A percentile compares a stretch with the other conserved stretches of the same genome.
These are phyloP conservation scores for Drosophila imparisetae DNA, from an alignment of 2,888 invertebrate genomes.

Conservation along the genomic window DNA sequence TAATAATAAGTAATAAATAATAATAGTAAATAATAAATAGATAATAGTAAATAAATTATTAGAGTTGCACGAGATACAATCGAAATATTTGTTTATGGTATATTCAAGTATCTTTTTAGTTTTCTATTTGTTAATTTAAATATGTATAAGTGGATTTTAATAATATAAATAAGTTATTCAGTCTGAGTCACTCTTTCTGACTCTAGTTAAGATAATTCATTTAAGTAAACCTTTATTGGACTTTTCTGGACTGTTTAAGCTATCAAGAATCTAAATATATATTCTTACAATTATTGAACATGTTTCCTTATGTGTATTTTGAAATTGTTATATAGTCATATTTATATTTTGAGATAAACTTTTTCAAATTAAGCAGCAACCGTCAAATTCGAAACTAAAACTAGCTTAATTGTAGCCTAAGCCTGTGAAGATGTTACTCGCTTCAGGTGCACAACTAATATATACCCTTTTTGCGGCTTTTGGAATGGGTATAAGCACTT, in stretches of 20 bases:
- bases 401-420: background rate
- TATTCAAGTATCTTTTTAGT: background rate
- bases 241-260: accelerated
- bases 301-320: background rate
- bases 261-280: background rate
- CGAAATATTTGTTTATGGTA: too few species aligned
- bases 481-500: conserved; percentile 29
- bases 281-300: background rate
- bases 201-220: background rate
- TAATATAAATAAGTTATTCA: background rate
- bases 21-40: too few species aligned
- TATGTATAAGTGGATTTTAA: background rate
- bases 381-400: background rate
- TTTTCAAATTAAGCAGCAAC: background rate
- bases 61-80: too few species aligned
- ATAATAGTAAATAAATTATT: too few species aligned
- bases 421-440: background rate
- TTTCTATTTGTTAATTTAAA: background rate
- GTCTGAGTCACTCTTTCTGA: background rate
- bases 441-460: background rate
- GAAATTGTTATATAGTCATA: background rate
- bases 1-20: too few species aligned
- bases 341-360: too few species aligned
- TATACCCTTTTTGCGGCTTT: background rate
- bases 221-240: background rate